Base-by-base conservation (phyloP, 2,113 vertebrate species). In the Eclectus roratus region DNA sequence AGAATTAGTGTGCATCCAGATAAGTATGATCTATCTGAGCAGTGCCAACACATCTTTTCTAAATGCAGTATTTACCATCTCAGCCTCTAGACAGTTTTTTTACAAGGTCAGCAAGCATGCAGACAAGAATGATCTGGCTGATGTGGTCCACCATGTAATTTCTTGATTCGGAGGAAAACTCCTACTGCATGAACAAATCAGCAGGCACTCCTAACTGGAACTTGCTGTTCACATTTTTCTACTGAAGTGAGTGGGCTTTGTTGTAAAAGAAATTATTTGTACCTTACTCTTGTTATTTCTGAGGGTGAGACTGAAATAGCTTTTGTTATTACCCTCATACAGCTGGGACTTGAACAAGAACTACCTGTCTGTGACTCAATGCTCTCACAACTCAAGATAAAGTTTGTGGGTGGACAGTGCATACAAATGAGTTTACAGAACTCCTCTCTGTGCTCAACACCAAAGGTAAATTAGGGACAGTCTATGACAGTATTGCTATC, bases 291-390 rank as follows among this genome's bases (percentile, higher is more conserved):
- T n/a, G 64, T 66, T 63, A 50, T 91, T 86, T 87, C 52, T 87
- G 58, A 68, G 60, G 80, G 14, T 31, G 43, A 92, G 52, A 64
- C 52, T 94, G 69, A 91, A 96, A 79, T 55, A 89, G 15, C 52
- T 92, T 92, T 79, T 89, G 61, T 94, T 87, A 80, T 91, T 94
- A 90, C 19, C 55, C 77, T 35, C 29, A 56, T 13, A 39, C 85
- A 92, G 52, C 84, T 69, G 65, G 13, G 29, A 68, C 61, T 81
- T 76, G 91, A 94, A 95, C 94, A 91, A 96, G 94, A 96, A 94
- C 71, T 94, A 96, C 94, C 94, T 93, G 95, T 91, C 91, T 91
- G 87, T 97, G 95, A 97, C 91, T 97, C 95, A 97, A 89, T 94
- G 33, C 55, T 93, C 24, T 21, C 46, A 71, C 47, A 89, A 84